Evolutionary conservation across 2,797 vertebrate genomes (phyloP), one percentile per base, ranked within the genome.

Genomic region (Sparidentex hasta): DNA sequence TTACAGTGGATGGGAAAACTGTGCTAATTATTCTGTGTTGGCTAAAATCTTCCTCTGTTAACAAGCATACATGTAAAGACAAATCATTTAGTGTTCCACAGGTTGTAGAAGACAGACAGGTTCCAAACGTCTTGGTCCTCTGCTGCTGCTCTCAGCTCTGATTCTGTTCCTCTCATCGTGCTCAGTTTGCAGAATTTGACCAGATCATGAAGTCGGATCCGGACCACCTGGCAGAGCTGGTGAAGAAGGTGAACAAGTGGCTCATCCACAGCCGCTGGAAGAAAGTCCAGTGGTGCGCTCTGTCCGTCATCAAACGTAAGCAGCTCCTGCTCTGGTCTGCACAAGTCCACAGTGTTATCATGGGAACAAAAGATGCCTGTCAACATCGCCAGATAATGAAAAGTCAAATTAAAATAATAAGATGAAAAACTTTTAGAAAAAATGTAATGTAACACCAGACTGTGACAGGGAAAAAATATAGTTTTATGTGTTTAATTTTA

Each of bases 161-260:
- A 70, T 4, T 6, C 0, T 6, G 5, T 23, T 0, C 43, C 48
- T 67, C 21, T 64, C 20, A 1, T 13, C 54, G 33, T 12, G 4
- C 54, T 47, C 92, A 99, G 98, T 99, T 99, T 92, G 96, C 97
- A 75, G 98, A 99, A 93, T 99, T 99, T 51, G 98, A 99, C 93
- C 97, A 98, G 93, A 98, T 99, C 84, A 99, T 99, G 98, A 98
- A 98, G 93, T 99, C 98, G 20, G 98, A 99, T 89, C 98, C 98
- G 0, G 98, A 99, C 61, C 97, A 99, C 90, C 95, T 99, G 86
- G 98, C 97, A 0, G 96, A 97, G 88, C 93, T 99, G 88, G 96
- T 99, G 81, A 96, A 96, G 87, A 95, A 95, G 83, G 98, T 99
- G 84, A 98, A 99, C 94, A 96, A 94, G 84, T 99, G 98, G 98